A percentile compares a stretch with the other conserved stretches of the same genome.
Evolutionary conservation across 2,113 vertebrate species (phyloP).

Genomic region (Struthio camelus): DNA sequence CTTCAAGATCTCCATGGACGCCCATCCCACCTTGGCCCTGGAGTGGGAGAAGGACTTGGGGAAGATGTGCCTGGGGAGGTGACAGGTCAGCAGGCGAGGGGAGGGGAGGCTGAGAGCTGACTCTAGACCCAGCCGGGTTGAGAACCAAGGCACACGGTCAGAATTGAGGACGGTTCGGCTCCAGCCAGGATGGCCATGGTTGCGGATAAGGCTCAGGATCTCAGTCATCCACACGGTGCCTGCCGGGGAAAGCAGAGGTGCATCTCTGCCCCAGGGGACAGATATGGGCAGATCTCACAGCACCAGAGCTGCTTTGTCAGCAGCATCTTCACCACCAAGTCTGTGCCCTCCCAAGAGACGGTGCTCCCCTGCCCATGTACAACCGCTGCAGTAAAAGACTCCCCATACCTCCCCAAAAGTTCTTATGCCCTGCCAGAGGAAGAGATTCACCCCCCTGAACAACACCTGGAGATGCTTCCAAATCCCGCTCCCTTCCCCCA

Average conservation of each 20-base stretch:
- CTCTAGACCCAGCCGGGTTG: not conserved
- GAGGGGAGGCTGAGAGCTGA: slow-evolving; percentile 22
- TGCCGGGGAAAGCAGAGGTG: not conserved
- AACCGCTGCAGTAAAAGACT: not conserved
- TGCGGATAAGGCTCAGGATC: slow-evolving; percentile 6
- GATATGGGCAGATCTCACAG: not conserved
- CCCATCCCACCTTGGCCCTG: slow-evolving; percentile 67
- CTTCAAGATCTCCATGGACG: not conserved
- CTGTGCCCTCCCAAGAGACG: not conserved
- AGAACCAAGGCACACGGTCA: not conserved
- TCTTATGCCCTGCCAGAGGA: not conserved
- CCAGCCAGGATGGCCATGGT: not conserved
- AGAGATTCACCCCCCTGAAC: not conserved
- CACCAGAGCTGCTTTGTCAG: not conserved
- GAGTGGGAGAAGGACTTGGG: slow-evolving; percentile 69
- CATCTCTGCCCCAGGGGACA: not conserved
- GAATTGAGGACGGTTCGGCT: not conserved
- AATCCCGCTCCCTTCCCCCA: not conserved
- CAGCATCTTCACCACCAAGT: not conserved
- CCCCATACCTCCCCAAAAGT: not conserved
- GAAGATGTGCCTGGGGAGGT: slow-evolving; percentile 71
- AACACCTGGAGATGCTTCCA: not conserved
- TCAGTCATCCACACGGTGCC: slow-evolving; percentile 1
- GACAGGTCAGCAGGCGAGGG: slow-evolving; percentile 69
- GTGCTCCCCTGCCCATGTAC: not conserved